Evolutionary conservation across 2,797 vertebrate species (phyloP).

Genomic region (Tragopan temminckii): DNA sequence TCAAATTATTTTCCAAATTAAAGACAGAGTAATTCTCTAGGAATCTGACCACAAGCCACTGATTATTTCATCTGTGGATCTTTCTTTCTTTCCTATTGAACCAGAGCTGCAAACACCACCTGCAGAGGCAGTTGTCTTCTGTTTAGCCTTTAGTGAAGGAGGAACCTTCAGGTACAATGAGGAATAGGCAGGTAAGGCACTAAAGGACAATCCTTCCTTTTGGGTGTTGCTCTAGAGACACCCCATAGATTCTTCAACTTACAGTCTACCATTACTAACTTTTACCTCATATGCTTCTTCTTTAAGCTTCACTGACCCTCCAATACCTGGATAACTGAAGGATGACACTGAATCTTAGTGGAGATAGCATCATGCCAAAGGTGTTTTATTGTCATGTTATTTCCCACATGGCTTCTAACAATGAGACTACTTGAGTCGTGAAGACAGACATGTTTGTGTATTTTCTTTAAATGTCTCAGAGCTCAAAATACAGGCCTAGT

Average conservation of each 20-base stretch:
- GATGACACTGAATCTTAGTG: not conserved
- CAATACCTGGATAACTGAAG: not conserved
- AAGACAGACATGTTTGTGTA: not conserved
- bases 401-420: not conserved
- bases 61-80: not conserved
- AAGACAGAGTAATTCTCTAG: not conserved
- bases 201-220: not conserved
- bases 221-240: not conserved
- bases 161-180: not conserved
- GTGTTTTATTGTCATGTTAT: not conserved
- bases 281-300: not conserved
- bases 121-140: not conserved
- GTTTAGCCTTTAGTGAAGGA: not conserved
- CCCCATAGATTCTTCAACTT: not conserved
- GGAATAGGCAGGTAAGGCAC: not conserved
- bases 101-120: not conserved
- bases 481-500: not conserved
- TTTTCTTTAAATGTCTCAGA: not conserved
- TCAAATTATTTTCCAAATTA: not conserved
- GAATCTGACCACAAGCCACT: not conserved
- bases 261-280: not conserved
- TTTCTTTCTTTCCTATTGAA: not conserved
- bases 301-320: not conserved
- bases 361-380: not conserved
- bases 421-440: not conserved